Base-by-base conservation (phyloP, 2,888 invertebrate species). In the Entomobrya multifasciata region DNA sequence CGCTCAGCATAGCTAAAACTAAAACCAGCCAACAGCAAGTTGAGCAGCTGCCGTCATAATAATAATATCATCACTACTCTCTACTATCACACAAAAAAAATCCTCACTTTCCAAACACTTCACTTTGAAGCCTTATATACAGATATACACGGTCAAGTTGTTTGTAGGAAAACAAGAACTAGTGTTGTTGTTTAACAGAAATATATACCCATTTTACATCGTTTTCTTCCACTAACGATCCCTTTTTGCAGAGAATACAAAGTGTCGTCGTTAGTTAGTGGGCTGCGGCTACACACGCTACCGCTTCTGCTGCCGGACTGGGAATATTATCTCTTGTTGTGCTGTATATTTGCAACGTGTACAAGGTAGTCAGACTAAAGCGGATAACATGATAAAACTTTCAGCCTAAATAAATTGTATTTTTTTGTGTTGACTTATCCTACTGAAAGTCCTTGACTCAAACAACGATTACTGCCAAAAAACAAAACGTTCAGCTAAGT, bases 41-140 rank as follows among this genome's bases (percentile, higher is more conserved):
- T 60, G 72, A 86, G 79, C 85, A 86, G 85, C 85, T 86, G 85
- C 85, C 85, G 79, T 86, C 85, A 74, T 86, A 86, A 86, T 79
- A 86, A 79, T 86, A 86, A 70, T 55, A 79, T 72, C 85, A 86
- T 86, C 79, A 79, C 55, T 57, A 47, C 55, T 17, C 15, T 55
- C 49, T 27, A 80, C 70, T 57, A 74, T 27, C 49, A 36, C 76
- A 15, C 15, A 72, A 72, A 70, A 72, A 65, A 36, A 41, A 36
- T 36, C 36, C 36, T 36, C 36, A 5, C n/a, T 65, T 36, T n/a
- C 8, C 20, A 36, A 36, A 36, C 4, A 36, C 17, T 20, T 62
- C 30, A 22, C 3, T 11, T 36, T 41, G 36, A 41, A 62, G 27
- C 60, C 3, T 62, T 27, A 8, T 62, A 4, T 57, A 17, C 62